phyloP scores from a whole-genome alignment of 2,888 invertebrate species.

The Drosophila meridionalis region DNA sequence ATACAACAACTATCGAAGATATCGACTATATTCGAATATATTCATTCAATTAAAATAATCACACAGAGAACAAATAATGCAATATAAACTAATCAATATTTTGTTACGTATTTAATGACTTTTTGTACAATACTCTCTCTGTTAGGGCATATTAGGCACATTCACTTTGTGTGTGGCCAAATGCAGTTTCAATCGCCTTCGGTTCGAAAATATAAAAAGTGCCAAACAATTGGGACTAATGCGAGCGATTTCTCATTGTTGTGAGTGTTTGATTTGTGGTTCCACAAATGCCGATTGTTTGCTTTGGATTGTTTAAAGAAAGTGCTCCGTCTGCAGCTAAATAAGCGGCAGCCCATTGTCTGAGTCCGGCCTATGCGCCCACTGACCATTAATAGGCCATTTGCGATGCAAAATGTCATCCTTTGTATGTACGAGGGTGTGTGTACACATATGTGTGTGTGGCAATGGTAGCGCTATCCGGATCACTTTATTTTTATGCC shows the following conservation, averaged over 20 bases:
- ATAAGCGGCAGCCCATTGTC: constrained; percentile 36
- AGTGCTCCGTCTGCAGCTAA: constrained; percentile 32
- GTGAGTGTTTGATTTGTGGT: constrained; percentile 72
- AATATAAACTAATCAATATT: no score
- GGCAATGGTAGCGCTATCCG: constrained; percentile 48
- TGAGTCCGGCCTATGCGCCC: constrained; percentile 46
- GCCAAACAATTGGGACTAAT: constrained; percentile 74
- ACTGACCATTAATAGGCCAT: constrained; percentile 70
- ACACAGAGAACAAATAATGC: no score
- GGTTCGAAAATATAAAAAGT: constrained; percentile 30
- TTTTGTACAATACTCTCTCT: background rate
- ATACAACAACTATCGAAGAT: no score
- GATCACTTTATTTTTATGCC: constrained; percentile 44
- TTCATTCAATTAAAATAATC: no score
- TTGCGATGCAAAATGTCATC: constrained; percentile 69
- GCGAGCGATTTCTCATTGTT: constrained; percentile 69
- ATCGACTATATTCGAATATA: no score
- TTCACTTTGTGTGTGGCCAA: constrained; percentile 58
- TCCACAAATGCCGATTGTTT: constrained; percentile 64
- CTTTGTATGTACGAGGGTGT: constrained; percentile 21
- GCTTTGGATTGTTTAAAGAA: constrained; percentile 56
- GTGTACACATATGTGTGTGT: constrained; percentile 18
- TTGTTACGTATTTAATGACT: background rate
- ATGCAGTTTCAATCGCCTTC: constrained; percentile 37
- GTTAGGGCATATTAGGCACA: constrained; percentile 14